Base-by-base conservation (phyloP, 2,797 vertebrate genomes). In the Enteromius radiatus region DNA sequence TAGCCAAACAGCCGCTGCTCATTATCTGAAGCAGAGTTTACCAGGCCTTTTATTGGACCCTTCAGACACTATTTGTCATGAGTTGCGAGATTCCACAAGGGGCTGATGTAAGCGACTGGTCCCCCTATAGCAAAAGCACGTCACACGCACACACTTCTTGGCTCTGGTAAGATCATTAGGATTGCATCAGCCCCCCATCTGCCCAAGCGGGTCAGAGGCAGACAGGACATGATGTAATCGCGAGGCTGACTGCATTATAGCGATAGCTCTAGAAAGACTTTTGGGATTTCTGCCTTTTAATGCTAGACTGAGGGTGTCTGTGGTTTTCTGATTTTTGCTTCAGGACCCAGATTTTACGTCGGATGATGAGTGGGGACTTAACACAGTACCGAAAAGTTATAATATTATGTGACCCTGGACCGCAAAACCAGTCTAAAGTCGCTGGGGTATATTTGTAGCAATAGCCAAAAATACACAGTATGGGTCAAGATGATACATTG, bases 191-290 rank as follows among this genome's bases (percentile, higher is more conserved):
- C 67, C 28, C 41, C 83, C 77, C 85, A 81, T 76, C 52, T 65
- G 73, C 79, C 67, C 86, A 71, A 86, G 83, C 87, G 73, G 81
- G 83, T 87, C 81, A 88, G 84, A 85, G 15, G 54, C 81, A 85
- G 73, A 78, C 81, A 85, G 89, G 86, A 90, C 64, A 87, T 91
- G 87, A 91, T 86, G 87, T 92, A 90, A 93, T 87, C 89, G 86
- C 86, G 90, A 87, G 82, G 43, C 36, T 56, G 84, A 71, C 70
- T 76, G 73, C 38, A 36, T 63, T 69, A 28, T 76, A 56, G 74
- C 38, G 73, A 83, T 77, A 61, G 63, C 74, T 68, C 36, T 47
- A 41, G 19, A 69, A 76, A 56, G 71, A 68, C 61, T 65, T 71
- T 81, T 36, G 70, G 59, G 70, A 65, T 65, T 38, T 67, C 45